phyloP scores from a whole-genome alignment of 2,888 invertebrate species.

The Harpalus rubripes region DNA sequence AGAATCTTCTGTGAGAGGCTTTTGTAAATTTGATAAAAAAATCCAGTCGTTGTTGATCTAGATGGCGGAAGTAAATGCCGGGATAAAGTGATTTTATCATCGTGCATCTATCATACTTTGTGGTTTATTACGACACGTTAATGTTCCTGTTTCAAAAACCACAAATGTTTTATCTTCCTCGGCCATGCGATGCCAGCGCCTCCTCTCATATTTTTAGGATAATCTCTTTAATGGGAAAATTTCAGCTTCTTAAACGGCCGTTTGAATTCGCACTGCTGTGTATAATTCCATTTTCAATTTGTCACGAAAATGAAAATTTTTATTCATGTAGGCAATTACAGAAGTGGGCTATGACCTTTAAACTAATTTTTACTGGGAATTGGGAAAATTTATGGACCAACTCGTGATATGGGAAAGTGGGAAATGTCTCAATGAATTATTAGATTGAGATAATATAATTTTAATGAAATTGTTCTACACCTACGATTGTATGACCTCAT shows the following conservation, averaged over 20 bases:
- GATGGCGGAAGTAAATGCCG: constrained; percentile 42
- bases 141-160: constrained; percentile 64
- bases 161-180: constrained; percentile 60
- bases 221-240: constrained; percentile 61
- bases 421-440: constrained; percentile 3
- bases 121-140: constrained; percentile 63
- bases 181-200: constrained; percentile 44
- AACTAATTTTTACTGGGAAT: constrained; percentile 45
- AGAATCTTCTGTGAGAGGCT: neutral
- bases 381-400: constrained; percentile 18
- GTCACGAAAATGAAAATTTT: constrained; percentile 50
- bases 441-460: constrained; percentile 15
- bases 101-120: constrained; percentile 63
- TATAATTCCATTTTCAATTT: constrained; percentile 60
- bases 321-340: constrained; percentile 53
- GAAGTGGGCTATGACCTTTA: constrained; percentile 32
- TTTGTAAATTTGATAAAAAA: constrained; percentile 37
- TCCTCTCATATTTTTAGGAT: constrained; percentile 58
- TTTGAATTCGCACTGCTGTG: constrained; percentile 49
- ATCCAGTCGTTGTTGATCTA: constrained; percentile 31
- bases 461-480: constrained; percentile 30
- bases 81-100: constrained; percentile 55
- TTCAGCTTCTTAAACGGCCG: constrained; percentile 57
- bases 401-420: constrained; percentile 2
- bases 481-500: constrained; percentile 16